Percentiles rank a stretch among this genome's conserved stretches.
Evolutionary conservation across 2,888 invertebrate species (phyloP).

Genomic region (Stramonita haemastoma): DNA sequence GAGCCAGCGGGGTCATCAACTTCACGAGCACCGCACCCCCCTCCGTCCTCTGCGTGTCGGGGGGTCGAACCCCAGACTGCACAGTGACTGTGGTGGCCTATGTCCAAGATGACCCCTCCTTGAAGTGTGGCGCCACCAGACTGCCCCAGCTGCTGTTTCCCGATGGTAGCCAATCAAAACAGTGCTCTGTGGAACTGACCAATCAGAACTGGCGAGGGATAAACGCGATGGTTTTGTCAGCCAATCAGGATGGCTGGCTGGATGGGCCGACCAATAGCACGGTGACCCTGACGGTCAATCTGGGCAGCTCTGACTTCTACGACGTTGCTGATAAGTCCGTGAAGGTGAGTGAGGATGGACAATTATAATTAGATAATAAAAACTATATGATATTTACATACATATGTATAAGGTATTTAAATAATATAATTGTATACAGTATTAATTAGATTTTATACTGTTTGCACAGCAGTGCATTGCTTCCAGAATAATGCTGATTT

Average conservation of each 20-base stretch:
- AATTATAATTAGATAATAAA: no score
- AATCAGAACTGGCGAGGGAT: slow-evolving; percentile 48
- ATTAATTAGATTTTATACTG: no score
- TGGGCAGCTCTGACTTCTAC: slow-evolving; percentile 35
- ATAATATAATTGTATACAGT: no score
- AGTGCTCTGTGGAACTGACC: slow-evolving; percentile 48
- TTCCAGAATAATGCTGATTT: no score
- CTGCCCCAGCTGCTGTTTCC: slow-evolving; percentile 54
- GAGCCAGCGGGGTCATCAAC: slow-evolving; percentile 38
- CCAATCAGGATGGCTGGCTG: slow-evolving; percentile 53
- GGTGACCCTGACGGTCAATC: slow-evolving; percentile 44
- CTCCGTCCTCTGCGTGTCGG: slow-evolving; percentile 49
- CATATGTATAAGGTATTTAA: no score
- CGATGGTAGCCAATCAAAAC: slow-evolving; percentile 43
- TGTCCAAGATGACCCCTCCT: slow-evolving; percentile 39
- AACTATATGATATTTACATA: no score
- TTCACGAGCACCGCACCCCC: slow-evolving; percentile 55
- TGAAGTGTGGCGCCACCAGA: slow-evolving; percentile 39
- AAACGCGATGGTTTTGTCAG: slow-evolving; percentile 48
- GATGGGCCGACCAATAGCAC: slow-evolving; percentile 45
- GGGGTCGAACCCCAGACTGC: slow-evolving; percentile 45
- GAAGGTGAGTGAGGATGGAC: slow-evolving; percentile 39
- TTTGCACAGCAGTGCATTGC: no score
- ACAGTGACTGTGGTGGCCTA: slow-evolving; percentile 48
- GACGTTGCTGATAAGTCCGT: slow-evolving; percentile 42